phyloP scores from a whole-genome alignment of 2,888 invertebrate genomes.

The Cheilosia urbana region DNA sequence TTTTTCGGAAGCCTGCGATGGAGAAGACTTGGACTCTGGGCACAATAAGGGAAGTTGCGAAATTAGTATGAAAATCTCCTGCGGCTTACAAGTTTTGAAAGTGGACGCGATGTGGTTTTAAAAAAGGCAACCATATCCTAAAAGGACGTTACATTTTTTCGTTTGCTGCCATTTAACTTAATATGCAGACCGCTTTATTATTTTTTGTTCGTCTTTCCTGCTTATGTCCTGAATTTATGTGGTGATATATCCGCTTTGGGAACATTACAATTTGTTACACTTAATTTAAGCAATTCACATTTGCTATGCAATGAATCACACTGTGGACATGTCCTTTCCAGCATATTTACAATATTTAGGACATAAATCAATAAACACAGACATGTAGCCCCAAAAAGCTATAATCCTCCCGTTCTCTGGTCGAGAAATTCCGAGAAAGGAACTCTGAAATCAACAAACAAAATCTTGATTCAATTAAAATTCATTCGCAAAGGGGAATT shows the following conservation, averaged over 20 bases:
- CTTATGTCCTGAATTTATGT: conserved; percentile 50
- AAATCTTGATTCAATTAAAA: conserved; percentile 65
- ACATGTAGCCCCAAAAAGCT: conserved; percentile 1
- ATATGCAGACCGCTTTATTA: conserved; percentile 65
- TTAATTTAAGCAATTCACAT: conserved; percentile 58
- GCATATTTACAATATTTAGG: background rate
- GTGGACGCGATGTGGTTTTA: conserved; percentile 60
- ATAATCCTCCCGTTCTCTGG: background rate
- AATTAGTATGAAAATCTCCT: conserved; percentile 69
- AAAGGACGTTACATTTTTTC: conserved; percentile 45
- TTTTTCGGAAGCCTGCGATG: conserved; percentile 27
- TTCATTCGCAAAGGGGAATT: conserved; percentile 46
- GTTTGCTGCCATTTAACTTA: conserved; percentile 42
- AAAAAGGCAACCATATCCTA: conserved; percentile 48
- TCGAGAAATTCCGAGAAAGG: conserved; percentile 44
- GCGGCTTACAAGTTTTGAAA: conserved; percentile 59
- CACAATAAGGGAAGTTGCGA: conserved; percentile 43
- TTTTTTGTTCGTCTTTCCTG: conserved; percentile 27
- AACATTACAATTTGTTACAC: conserved; percentile 61
- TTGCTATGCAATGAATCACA: conserved; percentile 50
- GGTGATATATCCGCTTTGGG: conserved; percentile 51
- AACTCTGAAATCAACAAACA: conserved; percentile 27
- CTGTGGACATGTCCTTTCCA: conserved; percentile 10
- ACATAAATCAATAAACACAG: conserved; percentile 57
- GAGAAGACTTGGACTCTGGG: conserved; percentile 28